A percentile compares a stretch with the other conserved stretches of the same genome.
Conservation (phyloP, 2,113 vertebrate species). For the Jacana jacana region DNA sequence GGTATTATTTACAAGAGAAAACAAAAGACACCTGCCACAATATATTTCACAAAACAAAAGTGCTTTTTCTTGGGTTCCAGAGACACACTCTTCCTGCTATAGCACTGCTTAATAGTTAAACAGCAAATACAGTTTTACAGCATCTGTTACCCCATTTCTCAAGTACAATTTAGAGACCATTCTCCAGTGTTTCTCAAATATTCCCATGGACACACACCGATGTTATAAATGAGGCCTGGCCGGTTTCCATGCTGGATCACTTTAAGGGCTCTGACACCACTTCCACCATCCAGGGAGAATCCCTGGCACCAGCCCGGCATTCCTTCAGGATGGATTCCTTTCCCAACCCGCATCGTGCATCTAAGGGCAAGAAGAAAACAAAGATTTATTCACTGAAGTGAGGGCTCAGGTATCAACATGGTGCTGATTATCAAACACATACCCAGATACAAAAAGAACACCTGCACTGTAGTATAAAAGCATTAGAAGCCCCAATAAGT, state of each 20-base stretch:
- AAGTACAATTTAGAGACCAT: not conserved
- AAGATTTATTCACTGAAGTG: not conserved
- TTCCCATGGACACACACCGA: conserved; percentile 76
- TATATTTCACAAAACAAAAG: not conserved
- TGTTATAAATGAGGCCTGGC: conserved; percentile 97
- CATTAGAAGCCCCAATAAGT: not conserved
- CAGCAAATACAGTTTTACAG: not conserved
- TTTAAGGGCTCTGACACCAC: conserved; percentile 93
- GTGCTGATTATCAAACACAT: not conserved
- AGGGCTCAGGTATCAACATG: not conserved
- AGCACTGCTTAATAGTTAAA: not conserved
- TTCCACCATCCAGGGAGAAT: conserved; percentile 95
- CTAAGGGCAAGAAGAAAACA: conserved; percentile 66
- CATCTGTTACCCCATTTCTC: not conserved
- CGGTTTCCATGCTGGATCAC: conserved; percentile 95
- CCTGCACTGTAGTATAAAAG: not conserved
- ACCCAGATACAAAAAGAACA: not conserved
- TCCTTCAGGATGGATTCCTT: conserved; percentile 92
- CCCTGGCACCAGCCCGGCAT: conserved; percentile 97
- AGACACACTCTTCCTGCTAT: not conserved
- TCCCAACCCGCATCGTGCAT: conserved; percentile 96
- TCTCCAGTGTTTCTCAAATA: not conserved
- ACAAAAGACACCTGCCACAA: not conserved
- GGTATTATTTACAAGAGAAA: not conserved
- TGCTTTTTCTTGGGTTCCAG: not conserved